phyloP scores from a whole-genome alignment of 2,888 invertebrate species.

The Laspeyria flexula region DNA sequence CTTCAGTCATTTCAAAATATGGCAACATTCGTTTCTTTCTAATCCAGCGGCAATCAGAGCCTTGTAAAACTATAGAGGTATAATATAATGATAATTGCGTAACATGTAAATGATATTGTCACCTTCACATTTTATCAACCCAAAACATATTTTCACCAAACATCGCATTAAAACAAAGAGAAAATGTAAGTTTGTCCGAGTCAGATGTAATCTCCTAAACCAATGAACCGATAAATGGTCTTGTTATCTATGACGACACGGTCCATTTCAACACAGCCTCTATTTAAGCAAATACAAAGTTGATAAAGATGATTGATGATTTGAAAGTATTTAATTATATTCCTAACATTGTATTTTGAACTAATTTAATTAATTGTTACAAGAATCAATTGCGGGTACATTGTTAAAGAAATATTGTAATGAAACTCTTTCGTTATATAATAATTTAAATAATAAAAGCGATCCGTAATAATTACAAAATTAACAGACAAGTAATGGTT shows the following conservation, averaged over 20 bases:
- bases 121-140: no score
- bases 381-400: not conserved
- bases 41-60: no score
- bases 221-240: constrained; percentile 4
- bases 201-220: constrained; percentile 1
- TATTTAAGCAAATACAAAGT: not conserved
- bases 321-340: not conserved
- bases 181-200: not conserved
- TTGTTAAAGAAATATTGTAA: not conserved
- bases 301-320: not conserved
- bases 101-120: no score
- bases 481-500: not conserved
- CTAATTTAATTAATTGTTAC: not conserved
- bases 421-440: not conserved
- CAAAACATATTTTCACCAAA: no score
- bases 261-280: constrained; percentile 7
- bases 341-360: no score
- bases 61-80: no score
- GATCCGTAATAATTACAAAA: not conserved
- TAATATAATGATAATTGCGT: no score
- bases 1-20: no score
- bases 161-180: not conserved
- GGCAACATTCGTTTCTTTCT: no score
- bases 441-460: not conserved
- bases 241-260: constrained; percentile 3